Percentiles rank a stretch among this genome's conserved stretches.
Conservation (phyloP, 2,113 vertebrate species). For the Ahaetulla prasina region DNA sequence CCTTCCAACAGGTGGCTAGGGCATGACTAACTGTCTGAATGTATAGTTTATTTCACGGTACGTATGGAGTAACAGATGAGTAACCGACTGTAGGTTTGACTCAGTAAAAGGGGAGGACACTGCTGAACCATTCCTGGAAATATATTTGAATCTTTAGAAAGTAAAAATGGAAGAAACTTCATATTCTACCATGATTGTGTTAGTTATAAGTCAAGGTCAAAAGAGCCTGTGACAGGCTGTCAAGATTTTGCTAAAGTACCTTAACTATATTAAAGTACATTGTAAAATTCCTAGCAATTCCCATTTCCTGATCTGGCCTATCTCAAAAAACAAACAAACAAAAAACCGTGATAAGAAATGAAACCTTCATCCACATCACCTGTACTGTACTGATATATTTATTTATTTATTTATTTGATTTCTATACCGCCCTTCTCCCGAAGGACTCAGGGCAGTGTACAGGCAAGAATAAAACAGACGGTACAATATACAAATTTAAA, state of each 20-base stretch:
- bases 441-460: too few relatives aligned
- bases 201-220: not conserved
- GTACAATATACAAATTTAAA: too few relatives aligned
- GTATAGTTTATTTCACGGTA: not conserved
- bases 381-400: not conserved
- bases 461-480: too few relatives aligned
- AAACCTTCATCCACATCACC: not conserved
- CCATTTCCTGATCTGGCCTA: not conserved
- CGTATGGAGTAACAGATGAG: not conserved
- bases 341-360: not conserved
- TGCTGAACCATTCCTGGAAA: not conserved
- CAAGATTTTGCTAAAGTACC: not conserved
- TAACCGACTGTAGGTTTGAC: not conserved
- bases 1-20: not conserved
- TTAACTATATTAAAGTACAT: not conserved
- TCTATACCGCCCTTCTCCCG: too few relatives aligned
- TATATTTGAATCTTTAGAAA: not conserved
- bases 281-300: not conserved
- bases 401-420: too few relatives aligned
- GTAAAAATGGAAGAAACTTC: not conserved
- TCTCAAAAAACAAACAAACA: not conserved
- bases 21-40: not conserved
- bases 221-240: not conserved
- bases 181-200: not conserved
- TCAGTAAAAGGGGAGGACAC: not conserved